Base-by-base conservation (phyloP, 2,888 invertebrate species). In the Harmothoe impar region DNA sequence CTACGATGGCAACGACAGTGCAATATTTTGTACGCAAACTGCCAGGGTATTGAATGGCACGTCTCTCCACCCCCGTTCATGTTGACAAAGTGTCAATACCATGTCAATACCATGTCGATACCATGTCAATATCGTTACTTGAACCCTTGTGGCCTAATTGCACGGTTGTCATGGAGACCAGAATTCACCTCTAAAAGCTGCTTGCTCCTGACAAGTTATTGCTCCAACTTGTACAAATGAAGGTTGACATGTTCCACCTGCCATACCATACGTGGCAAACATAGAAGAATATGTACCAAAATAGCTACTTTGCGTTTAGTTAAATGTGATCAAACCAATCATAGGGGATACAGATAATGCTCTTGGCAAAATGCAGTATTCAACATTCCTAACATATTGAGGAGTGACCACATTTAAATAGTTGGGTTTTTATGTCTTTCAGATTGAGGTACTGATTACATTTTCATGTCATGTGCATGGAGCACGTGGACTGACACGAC, bases 121-220 rank as follows among this genome's bases (percentile, higher is more conserved):
- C 25, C 86, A 56, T 86, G 54, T 86, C 86, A 86, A 86, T 86
- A 86, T 86, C 86, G 56, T 54, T 31, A 86, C 33, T 56, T 86
- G 86, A 86, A 23, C 86, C 54, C 54, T n/a, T 15, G 17, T 86
- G 86, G 29, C 86, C 52, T 56, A 86, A 86, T 86, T 86, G 86
- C 7, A 43, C n/a, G n/a, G 86, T 86, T 86, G 86, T 56, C 29
- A 86, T 86, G 86, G 86, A 5, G 52, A 86, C 86, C 81, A 43
- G 23, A 25, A 33, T 33, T 72, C 29, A 43, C 7, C 12, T 62
- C n/a, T 20, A 62, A 7, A 62, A n/a, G 3, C 62, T 7, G 3
- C 62, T 20, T n/a, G 7, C 43, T 43, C 3, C 43, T 7, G 43
- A 43, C 43, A 43, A 3, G 10, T 43, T 43, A 43, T 43, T 43